Base-by-base conservation (phyloP, 2,888 invertebrate genomes). In the Microctonus hyperodae region DNA sequence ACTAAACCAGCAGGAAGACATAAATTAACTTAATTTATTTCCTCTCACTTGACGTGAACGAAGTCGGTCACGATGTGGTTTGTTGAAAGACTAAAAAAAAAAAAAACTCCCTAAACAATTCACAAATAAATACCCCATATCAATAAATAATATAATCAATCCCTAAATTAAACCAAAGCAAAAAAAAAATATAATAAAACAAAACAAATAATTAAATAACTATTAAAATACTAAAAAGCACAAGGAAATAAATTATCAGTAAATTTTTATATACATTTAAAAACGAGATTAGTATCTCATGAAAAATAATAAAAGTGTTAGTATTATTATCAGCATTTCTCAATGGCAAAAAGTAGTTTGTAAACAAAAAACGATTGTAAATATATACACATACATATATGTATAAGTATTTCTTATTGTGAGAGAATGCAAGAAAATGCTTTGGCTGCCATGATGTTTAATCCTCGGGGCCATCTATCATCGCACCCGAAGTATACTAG, bases 391-490 rank as follows among this genome's bases (percentile, higher is more conserved):
- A n/a, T n/a, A n/a, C n/a, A 2, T 23, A 51, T 11, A 10, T 56
- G 56, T 56, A 56, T 33, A 50, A n/a, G 44, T 56, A 56, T 61
- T 53, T 44, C 48, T 28, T 37, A 51, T 40, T 35, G 16, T 60
- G 57, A 40, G 58, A 44, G 56, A 60, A 37, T 31, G 58, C 33
- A 58, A 55, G 53, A 64, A 66, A 35, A 57, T 22, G 25, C n/a
- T 55, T 40, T 64, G 72, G 73, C 72, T 73, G 72, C 72, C 74
- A 73, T 70, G 76, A 76, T 74, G 75, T 77, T 82, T 81, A 82
- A 82, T 82, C 80, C 80, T 76, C 69, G 68, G 71, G 76, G 77
- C 76, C 78, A 82, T 82, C 80, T 82, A 81, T 83, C 82, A 83
- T 78, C 79, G 77, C 71, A 25, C 64, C 65, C 75, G 75, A 78